Evolutionary conservation across 2,113 vertebrate genomes (phyloP).

Genomic region (Hemicordylus capensis): DNA sequence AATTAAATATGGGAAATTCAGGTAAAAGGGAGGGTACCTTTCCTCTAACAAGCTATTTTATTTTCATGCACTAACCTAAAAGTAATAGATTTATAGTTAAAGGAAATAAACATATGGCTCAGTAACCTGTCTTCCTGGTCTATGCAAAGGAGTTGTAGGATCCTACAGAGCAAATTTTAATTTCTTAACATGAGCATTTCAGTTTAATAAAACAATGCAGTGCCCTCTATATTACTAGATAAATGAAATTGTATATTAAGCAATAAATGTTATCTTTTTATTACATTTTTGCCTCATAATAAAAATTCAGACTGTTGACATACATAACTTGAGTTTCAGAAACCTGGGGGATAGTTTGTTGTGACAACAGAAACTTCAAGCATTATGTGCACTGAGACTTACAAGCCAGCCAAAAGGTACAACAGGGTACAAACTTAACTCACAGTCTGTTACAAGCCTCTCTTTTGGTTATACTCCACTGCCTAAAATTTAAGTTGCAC

Average conservation of each 20-base stretch:
- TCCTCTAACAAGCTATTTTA: neutral
- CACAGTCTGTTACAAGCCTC: slow-evolving; percentile 27
- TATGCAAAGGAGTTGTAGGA: neutral
- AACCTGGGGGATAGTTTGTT: slow-evolving; percentile 44
- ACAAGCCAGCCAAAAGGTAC: slow-evolving; percentile 50
- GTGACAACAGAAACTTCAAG: slow-evolving; percentile 62
- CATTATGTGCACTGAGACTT: slow-evolving; percentile 59
- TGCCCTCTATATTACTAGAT: slow-evolving; percentile 43
- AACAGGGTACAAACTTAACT: slow-evolving; percentile 58
- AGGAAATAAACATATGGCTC: neutral
- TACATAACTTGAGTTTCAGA: slow-evolving; percentile 50
- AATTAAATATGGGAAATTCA: neutral
- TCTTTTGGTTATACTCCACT: slow-evolving; percentile 1
- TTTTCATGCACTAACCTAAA: neutral
- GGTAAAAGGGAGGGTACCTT: neutral
- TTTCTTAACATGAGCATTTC: slow-evolving; percentile 28
- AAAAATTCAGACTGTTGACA: slow-evolving; percentile 53
- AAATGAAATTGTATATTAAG: slow-evolving; percentile 36
- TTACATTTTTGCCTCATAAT: slow-evolving; percentile 56
- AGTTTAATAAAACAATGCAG: neutral
- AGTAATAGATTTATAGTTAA: neutral
- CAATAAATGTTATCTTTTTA: slow-evolving; percentile 49
- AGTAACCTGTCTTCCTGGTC: neutral
- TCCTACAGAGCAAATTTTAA: slow-evolving; percentile 27
- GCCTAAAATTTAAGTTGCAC: slow-evolving; percentile 15